Evolutionary conservation across 1,140 invertebrate species (phyloP).

Genomic region (Musca vetustissima): DNA sequence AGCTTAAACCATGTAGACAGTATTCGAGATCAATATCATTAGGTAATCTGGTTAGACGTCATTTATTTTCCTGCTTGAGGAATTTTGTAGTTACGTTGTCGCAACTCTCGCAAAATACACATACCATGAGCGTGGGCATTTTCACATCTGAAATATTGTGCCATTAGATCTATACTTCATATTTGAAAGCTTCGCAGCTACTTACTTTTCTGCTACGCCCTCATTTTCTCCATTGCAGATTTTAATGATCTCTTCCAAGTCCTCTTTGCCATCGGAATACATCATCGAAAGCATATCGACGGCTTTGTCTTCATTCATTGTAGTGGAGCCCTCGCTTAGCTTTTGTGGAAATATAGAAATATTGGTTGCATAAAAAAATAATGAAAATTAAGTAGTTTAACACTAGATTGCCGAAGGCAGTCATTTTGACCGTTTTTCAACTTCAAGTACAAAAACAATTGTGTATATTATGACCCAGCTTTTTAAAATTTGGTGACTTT

Average conservation of each 20-base stretch:
- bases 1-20: background rate
- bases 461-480: no score
- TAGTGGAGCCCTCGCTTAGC: constrained; percentile 29
- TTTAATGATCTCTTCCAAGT: constrained; percentile 21
- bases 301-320: constrained; percentile 35
- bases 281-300: constrained; percentile 40
- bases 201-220: constrained; percentile 37
- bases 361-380: background rate
- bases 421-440: no score
- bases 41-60: background rate
- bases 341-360: constrained; percentile 8
- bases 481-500: no score
- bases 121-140: constrained; percentile 39
- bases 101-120: constrained; percentile 45
- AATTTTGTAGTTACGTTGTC: constrained; percentile 33
- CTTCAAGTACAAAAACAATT: no score
- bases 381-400: background rate
- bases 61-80: constrained; percentile 32
- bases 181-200: no score
- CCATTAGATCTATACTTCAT: background rate
- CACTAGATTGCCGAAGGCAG: no score
- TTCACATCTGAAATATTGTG: constrained; percentile 35
- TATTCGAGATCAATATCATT: constrained; percentile 2
- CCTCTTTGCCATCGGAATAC: constrained; percentile 36
- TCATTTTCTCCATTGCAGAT: constrained; percentile 17